These are phyloP conservation scores for Bovichtus variegatus DNA, from an alignment of 2,797 vertebrate genomes.

Conservation along the genomic window DNA sequence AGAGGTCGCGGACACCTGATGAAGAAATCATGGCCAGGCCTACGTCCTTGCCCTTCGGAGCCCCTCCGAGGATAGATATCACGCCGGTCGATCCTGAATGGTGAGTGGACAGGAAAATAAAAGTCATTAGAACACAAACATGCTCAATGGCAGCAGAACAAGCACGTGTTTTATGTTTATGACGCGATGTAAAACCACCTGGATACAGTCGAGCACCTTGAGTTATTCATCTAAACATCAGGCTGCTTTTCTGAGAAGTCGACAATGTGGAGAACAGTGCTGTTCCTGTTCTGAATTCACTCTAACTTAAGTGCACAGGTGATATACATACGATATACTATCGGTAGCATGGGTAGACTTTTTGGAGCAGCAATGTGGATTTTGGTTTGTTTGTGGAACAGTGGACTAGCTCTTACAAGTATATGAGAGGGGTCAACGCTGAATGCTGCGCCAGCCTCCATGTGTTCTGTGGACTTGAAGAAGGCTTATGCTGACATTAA, in stretches of 20 bases:
- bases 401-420: neutral
- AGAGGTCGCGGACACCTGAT: constrained; percentile 90
- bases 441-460: too few relatives aligned
- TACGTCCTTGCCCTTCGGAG: constrained; percentile 90
- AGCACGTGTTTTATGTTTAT: neutral
- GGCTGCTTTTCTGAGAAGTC: neutral
- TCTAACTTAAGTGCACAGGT: neutral
- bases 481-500: too few relatives aligned
- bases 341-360: neutral
- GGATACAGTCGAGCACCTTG: neutral
- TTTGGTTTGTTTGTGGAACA: neutral
- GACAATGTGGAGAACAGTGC: neutral
- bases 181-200: neutral
- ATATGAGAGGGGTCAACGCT: neutral
- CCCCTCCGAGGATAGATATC: constrained; percentile 94
- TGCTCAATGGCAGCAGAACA: neutral
- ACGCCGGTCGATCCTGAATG: constrained; percentile 92
- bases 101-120: constrained; percentile 78
- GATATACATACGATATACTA: neutral
- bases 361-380: neutral
- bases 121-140: neutral
- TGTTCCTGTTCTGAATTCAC: neutral
- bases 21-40: constrained; percentile 90
- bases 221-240: neutral
- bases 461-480: neutral